Base-by-base conservation (phyloP, 2,888 invertebrate genomes). In the Agrotis segetum region DNA sequence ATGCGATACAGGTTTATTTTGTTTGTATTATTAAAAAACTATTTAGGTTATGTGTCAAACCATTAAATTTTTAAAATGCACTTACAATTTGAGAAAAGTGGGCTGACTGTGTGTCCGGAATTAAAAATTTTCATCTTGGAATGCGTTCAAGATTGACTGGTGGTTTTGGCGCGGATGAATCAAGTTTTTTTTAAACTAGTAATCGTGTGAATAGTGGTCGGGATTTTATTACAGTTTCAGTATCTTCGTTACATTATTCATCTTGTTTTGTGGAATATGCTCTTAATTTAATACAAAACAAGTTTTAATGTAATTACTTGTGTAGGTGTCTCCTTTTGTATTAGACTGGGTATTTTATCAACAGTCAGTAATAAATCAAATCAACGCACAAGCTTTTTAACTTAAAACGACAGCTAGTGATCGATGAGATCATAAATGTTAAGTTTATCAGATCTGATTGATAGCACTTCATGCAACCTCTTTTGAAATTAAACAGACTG, bases 121-220 rank as follows among this genome's bases (percentile, higher is more conserved):
- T 52, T 50, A 64, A 62, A 70, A 71, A 66, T 69, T 74, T 69
- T 77, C 50, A 29, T 67, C 46, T 82, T 78, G 83, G 74, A 81
- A 72, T 72, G 65, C 64, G 67, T 74, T 72, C 77, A 80, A 81
- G 46, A 74, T 61, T 69, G 60, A 73, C 53, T 50, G 29, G 50
- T 71, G 29, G 70, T 55, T 67, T 69, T 52, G 58, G 34, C 53
- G 16, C 11, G 44, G 47, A 46, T 46, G 29, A 62, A 63, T 56
- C 19, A 19, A 19, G 29, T 21, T 63, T 46, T 21, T 63, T 46
- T 55, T 16, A 16, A 34, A 19, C 61, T 53, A 29, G 49, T 19
- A 47, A 19, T 53, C 1, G 24, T 29, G 21, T 40, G 50, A 44
- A 46, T 67, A 59, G 29, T 62, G 29, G 13, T 64, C 11, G 17